Evolutionary conservation across 2,888 invertebrate species (phyloP), one percentile per base, ranked within the genome.

Genomic region (Acleris emargana): DNA sequence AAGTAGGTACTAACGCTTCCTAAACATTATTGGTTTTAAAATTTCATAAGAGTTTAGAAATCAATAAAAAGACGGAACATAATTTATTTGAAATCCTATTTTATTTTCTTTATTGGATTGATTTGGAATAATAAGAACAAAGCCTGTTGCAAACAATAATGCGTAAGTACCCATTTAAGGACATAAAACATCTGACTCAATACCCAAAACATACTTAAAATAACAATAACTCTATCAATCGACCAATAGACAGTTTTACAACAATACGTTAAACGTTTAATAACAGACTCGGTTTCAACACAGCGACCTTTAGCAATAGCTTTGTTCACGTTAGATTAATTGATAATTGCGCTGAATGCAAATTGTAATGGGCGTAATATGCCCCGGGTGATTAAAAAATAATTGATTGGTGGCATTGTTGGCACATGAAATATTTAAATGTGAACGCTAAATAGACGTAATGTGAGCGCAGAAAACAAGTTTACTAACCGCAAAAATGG

Each of bases 251-350:
- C 52, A 57, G 28, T 67, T 62, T 53, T 50, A 43, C 49, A 57
- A 67, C 62, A 62, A 62, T 54, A 57, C 52, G 52, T 61, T 68
- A 58, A 70, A 62, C 47, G 58, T 64, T 67, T 72, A 71, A 72
- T 70, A 68, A 58, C 67, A 58, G 58, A 60, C 63, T 69, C 68
- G 66, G 69, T 77, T 78, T 72, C 71, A 69, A 72, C 74, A 76
- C 71, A 71, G 70, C 74, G 72, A 73, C 72, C 73, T 76, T 76
- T 67, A 69, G 54, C 61, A 70, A 72, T 73, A 63, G 68, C 61
- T 75, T 75, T 77, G 76, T 76, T 72, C 73, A 73, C 76, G 75
- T 78, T 77, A 75, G 68, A 75, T 70, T 77, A 76, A 81, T 77
- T 77, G 73, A 73, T 77, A 77, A 76, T 75, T 75, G 72, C 55